Evolutionary conservation across 2,113 vertebrate genomes (phyloP).

Genomic region (Pterophyllum scalare): DNA sequence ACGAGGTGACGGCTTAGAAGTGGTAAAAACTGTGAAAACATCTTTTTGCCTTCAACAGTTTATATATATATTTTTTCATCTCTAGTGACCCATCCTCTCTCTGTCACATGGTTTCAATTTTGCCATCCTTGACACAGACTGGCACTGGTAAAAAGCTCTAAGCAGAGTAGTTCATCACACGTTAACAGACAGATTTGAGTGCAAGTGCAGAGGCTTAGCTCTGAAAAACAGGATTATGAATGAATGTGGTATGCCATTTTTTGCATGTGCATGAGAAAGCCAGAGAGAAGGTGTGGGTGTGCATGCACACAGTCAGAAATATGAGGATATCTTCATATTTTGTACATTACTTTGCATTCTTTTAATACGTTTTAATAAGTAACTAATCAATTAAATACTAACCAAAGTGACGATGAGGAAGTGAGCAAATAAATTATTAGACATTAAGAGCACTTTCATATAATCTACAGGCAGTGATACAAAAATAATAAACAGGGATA

Average conservation of each 20-base stretch:
- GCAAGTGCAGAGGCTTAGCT: slow-evolving; percentile 18
- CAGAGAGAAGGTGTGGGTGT: background rate
- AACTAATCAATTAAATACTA: slow-evolving; percentile 21
- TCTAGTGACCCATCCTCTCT: background rate
- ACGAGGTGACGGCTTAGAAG: background rate
- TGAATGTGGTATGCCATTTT: slow-evolving; percentile 15
- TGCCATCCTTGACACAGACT: background rate
- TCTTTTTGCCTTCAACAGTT: background rate
- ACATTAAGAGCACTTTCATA: background rate
- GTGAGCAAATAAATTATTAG: background rate
- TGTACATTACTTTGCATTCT: background rate
- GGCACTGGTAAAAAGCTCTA: background rate
- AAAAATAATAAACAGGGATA: background rate
- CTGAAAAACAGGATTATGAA: slow-evolving; percentile 53
- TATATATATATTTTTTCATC: background rate
- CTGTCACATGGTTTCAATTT: background rate
- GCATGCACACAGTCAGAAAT: background rate
- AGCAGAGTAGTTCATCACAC: background rate
- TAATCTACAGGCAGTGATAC: background rate
- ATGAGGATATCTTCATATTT: background rate
- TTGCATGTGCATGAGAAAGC: background rate
- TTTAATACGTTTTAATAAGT: background rate
- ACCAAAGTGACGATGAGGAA: background rate
- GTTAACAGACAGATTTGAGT: slow-evolving; percentile 50
- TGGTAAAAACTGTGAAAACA: background rate